Evolutionary conservation across 2,113 vertebrate genomes (phyloP).

Genomic region (Fregetta grallaria): DNA sequence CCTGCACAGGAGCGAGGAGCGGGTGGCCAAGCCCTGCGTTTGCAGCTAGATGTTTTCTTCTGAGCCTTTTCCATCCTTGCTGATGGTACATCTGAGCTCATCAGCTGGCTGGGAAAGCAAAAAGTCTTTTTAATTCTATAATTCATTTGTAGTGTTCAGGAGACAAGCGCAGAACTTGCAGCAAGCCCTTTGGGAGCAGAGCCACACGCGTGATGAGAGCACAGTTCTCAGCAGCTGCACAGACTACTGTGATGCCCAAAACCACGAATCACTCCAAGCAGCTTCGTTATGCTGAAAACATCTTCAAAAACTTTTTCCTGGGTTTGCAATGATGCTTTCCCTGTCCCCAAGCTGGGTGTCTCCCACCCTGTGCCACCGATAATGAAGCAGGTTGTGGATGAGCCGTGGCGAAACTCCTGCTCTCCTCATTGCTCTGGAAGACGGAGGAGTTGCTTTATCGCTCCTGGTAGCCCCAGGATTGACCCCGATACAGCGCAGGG

Average conservation of each 20-base stretch:
- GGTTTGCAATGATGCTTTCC: not conserved
- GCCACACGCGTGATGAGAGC: not conserved
- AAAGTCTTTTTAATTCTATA: not conserved
- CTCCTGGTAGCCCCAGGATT: not conserved
- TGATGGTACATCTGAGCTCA: not conserved
- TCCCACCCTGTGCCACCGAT: rapidly evolving
- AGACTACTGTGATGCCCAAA: not conserved
- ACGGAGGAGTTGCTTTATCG: not conserved
- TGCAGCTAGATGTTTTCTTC: not conserved
- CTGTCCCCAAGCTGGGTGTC: rapidly evolving
- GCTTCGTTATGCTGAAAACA: not conserved
- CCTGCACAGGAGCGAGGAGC: rapidly evolving
- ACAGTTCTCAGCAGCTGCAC: not conserved
- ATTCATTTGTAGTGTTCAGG: not conserved
- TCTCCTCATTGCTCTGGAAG: not conserved
- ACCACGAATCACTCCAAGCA: not conserved
- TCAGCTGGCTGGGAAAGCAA: not conserved
- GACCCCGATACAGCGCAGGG: not conserved
- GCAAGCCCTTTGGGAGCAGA: not conserved
- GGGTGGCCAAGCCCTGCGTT: rapidly evolving
- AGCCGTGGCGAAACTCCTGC: not conserved
- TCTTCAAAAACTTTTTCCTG: not conserved
- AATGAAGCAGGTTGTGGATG: not conserved
- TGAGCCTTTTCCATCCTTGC: not conserved
- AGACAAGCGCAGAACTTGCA: rapidly evolving